phyloP scores from a whole-genome alignment of 2,797 vertebrate genomes.

The Aphelocoma californica region DNA sequence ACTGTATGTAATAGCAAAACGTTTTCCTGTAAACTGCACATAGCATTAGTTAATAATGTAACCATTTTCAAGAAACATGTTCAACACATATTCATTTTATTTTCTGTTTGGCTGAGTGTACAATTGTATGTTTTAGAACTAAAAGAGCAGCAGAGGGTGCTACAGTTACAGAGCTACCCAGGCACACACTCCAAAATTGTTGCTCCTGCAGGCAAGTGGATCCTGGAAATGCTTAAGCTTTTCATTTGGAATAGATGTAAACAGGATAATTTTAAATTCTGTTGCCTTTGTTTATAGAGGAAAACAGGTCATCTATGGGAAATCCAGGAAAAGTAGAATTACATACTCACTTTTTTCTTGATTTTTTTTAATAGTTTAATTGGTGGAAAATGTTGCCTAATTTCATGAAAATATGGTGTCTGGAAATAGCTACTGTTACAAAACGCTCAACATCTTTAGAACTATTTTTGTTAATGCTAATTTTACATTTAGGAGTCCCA shows the following conservation, averaged over 20 bases:
- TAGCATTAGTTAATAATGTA: background rate
- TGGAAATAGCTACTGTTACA: background rate
- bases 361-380: background rate
- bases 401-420: background rate
- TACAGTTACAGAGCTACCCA: conserved; percentile 63
- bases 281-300: background rate
- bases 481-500: background rate
- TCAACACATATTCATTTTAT: background rate
- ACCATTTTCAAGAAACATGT: background rate
- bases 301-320: background rate
- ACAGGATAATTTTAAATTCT: background rate
- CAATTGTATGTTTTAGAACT: conserved; percentile 22
- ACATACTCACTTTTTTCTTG: background rate
- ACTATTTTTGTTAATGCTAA: background rate
- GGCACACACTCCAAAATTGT: background rate
- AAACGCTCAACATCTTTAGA: background rate
- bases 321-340: background rate
- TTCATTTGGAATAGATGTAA: background rate
- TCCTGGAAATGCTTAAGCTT: background rate
- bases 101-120: background rate
- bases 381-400: background rate
- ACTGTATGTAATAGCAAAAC: background rate
- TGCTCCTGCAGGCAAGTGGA: background rate
- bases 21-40: background rate
- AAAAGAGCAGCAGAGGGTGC: conserved; percentile 78